Conservation (phyloP, 1,140 invertebrate species). For the Tetragonula clypearis region DNA sequence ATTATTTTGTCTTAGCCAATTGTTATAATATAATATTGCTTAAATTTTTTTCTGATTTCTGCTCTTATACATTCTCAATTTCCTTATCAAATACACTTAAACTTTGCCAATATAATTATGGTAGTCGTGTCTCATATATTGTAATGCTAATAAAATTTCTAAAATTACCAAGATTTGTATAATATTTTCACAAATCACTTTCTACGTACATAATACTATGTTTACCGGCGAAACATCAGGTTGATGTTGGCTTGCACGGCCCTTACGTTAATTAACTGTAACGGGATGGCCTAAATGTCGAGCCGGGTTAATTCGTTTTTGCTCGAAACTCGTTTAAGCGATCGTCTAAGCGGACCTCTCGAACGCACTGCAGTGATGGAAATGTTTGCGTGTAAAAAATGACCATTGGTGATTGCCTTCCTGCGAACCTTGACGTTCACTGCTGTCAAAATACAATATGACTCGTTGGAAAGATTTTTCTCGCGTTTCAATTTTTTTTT, state of each 20-base stretch:
- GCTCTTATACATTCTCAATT: too few species aligned
- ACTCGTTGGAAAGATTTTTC: background rate
- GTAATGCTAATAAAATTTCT: too few species aligned
- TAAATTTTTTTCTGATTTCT: too few species aligned
- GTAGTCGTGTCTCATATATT: too few species aligned
- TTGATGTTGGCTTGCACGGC: slow-evolving; percentile 14
- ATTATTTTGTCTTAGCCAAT: too few species aligned
- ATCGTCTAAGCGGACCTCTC: background rate
- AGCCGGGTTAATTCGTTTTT: slow-evolving; percentile 38
- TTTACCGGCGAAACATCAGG: slow-evolving; percentile 27
- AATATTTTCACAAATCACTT: background rate
- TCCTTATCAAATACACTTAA: too few species aligned
- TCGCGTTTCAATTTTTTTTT: too few species aligned
- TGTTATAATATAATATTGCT: too few species aligned
- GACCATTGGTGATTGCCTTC: background rate
- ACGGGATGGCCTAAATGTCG: slow-evolving; percentile 40
- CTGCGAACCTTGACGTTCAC: background rate
- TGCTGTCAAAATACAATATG: background rate
- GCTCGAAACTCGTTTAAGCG: slow-evolving; percentile 28
- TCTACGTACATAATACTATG: slow-evolving; percentile 5
- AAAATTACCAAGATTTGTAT: too few species aligned
- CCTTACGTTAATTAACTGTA: slow-evolving; percentile 42
- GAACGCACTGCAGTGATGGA: slow-evolving; percentile 10
- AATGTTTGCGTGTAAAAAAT: slow-evolving; percentile 31
- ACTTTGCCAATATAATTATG: too few species aligned